Evolutionary conservation across 2,113 vertebrate genomes (phyloP).

Genomic region (Junco hyemalis): DNA sequence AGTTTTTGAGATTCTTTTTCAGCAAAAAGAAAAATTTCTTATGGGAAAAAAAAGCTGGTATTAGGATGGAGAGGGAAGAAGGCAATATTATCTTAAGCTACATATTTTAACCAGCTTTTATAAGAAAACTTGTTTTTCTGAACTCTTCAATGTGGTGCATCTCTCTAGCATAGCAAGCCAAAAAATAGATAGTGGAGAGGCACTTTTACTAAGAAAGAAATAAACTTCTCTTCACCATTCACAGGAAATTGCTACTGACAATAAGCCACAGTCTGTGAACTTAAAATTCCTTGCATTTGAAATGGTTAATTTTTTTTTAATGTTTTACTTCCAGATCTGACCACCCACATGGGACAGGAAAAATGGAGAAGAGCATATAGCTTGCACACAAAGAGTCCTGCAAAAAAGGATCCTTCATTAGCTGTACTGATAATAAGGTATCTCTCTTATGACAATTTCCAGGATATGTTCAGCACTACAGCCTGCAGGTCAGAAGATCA

Average conservation of each 20-base stretch:
- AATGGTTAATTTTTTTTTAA: not conserved
- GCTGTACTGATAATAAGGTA: not conserved
- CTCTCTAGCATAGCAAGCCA: not conserved
- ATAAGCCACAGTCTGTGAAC: slow-evolving; percentile 12
- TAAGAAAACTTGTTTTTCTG: not conserved
- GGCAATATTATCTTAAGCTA: not conserved
- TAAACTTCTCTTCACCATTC: not conserved
- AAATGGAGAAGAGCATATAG: not conserved
- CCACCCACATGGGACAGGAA: slow-evolving; percentile 30
- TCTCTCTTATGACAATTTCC: not conserved
- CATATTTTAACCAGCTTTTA: not conserved
- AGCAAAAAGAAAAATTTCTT: not conserved
- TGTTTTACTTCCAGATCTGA: slow-evolving; percentile 28
- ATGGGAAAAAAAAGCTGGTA: not conserved
- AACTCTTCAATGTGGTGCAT: not conserved
- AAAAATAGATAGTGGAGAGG: not conserved
- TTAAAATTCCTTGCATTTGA: slow-evolving; percentile 53
- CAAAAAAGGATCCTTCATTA: not conserved
- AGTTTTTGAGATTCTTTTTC: not conserved
- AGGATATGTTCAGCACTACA: not conserved
- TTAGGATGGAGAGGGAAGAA: not conserved
- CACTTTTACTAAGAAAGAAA: not conserved
- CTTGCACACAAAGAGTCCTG: not conserved
- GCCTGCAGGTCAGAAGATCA: not conserved
- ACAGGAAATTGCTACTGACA: slow-evolving; percentile 43